Conservation (phyloP, 2,113 vertebrate species). For the Lagopus muta region DNA sequence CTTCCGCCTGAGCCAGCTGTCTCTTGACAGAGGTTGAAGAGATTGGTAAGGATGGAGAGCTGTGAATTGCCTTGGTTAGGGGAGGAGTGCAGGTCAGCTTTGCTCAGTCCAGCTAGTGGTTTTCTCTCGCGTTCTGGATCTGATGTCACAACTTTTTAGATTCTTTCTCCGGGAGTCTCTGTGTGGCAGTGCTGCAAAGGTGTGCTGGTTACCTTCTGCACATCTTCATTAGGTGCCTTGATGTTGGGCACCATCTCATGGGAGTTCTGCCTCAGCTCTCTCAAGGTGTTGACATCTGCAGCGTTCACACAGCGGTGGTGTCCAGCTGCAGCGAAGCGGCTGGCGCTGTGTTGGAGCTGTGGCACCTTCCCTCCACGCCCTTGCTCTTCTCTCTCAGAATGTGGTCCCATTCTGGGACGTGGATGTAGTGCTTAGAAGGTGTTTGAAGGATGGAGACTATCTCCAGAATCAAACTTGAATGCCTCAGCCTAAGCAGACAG, state of each 20-base stretch:
- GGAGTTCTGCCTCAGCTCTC: neutral
- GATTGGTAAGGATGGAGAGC: neutral
- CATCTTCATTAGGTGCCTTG: neutral
- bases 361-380: neutral
- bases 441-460: neutral
- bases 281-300: fast-evolving
- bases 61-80: neutral
- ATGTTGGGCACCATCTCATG: neutral
- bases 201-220: neutral
- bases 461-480: neutral
- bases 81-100: neutral
- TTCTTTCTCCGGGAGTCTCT: neutral
- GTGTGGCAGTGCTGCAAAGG: neutral
- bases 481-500: neutral
- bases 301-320: neutral
- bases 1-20: neutral
- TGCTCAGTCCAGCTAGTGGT: fast-evolving
- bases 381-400: neutral
- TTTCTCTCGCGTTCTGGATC: neutral
- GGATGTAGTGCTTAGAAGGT: neutral
- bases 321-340: neutral
- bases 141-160: too few species aligned
- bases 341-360: neutral
- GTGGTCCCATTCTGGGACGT: neutral
- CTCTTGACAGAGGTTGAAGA: neutral